A percentile compares a stretch with the other conserved stretches of the same genome.
Evolutionary conservation across 2,797 vertebrate species (phyloP).

Genomic region (Oceanodroma leucorhoa): DNA sequence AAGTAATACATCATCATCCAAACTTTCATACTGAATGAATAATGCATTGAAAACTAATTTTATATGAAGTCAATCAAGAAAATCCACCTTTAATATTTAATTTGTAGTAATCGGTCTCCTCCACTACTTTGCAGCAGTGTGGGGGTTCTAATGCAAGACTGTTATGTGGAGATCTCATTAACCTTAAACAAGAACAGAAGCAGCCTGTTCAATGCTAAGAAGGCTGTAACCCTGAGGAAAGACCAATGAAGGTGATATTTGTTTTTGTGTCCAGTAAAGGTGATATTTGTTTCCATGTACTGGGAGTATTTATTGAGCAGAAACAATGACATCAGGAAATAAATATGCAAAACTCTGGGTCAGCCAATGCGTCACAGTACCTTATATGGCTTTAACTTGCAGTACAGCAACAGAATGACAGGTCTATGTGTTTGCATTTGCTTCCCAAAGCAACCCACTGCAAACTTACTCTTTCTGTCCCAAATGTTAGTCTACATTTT

Average conservation of each 20-base stretch:
- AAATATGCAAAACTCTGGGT: neutral
- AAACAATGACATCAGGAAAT: neutral
- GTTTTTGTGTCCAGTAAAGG: neutral
- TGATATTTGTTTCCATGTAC: neutral
- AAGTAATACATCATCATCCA: neutral
- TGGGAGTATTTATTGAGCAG: neutral
- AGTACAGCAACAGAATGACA: neutral
- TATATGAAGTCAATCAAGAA: neutral
- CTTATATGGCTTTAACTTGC: neutral
- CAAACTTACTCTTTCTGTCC: neutral
- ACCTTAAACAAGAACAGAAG: neutral
- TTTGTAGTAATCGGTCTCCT: neutral
- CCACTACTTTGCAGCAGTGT: neutral
- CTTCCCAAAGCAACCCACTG: neutral
- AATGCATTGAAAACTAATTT: neutral
- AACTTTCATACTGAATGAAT: neutral
- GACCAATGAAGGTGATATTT: neutral
- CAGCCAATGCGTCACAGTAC: neutral
- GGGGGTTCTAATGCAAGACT: neutral
- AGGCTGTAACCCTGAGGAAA: neutral
- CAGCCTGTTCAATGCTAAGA: neutral
- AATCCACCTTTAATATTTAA: slow-evolving; percentile 8
- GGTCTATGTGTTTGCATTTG: neutral
- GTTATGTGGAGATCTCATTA: neutral
- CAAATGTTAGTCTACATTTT: neutral